Evolutionary conservation across 2,888 invertebrate genomes (phyloP), one percentile per base, ranked within the genome.

Genomic region (Anarsia innoxiella): DNA sequence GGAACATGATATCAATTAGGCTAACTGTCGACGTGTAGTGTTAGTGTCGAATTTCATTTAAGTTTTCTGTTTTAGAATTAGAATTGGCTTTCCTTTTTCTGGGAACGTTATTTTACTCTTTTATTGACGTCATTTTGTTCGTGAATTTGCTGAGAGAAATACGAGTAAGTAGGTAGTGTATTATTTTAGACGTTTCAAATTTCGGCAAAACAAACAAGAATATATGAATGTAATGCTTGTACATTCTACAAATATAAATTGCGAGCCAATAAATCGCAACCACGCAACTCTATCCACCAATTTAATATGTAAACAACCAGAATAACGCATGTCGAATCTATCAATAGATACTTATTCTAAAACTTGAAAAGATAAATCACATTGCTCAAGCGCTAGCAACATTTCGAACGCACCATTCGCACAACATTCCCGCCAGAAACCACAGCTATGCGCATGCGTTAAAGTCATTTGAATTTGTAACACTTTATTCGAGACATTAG

Each of bases 1-100:
- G 73, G 51, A 78, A 80, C 64, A 52, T 59, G 75, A 82, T 78
- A 79, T 75, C 75, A 78, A 78, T 80, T 77, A 79, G 71, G 61
- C 66, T 56, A 62, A 57, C 70, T 69, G 75, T 76, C 79, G 61
- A 55, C 71, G 44, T 46, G 42, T 37, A 31, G 51, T 45, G 45
- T 40, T 46, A 44, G 67, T 61, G 49, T 80, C 54, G 45, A 41
- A 53, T 79, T 73, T 52, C 74, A 48, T 55, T 53, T 49, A 51
- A 57, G 63, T 59, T 64, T 66, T 59, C 38, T 56, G 59, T 60
- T 59, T 52, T 43, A 53, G 53, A 58, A 50, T 52, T 43, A 53
- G 53, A 58, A 50, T 39, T 16, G 26, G 31, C 26, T 39, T 39
- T 34, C 34, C 11, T 23, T 12, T 10, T 35, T 31, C 36, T 28